phyloP scores from a whole-genome alignment of 2,888 invertebrate genomes.

The Brachylomia viminalis region DNA sequence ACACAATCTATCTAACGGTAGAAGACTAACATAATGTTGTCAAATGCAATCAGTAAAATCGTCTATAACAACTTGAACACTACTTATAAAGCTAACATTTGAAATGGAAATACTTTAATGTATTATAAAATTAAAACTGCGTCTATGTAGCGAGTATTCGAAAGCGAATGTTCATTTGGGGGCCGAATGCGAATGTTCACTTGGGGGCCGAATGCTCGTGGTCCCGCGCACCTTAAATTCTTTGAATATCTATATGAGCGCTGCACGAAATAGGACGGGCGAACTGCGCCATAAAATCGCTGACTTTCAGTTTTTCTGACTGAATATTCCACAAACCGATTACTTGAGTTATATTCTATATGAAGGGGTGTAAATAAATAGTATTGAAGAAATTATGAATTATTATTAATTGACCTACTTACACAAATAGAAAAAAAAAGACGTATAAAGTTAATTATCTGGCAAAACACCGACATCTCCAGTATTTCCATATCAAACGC shows the following conservation, averaged over 20 bases:
- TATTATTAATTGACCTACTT: not conserved
- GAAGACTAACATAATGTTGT: slow-evolving; percentile 74
- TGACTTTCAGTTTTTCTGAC: not conserved
- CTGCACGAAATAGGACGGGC: not conserved
- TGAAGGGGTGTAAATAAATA: not conserved
- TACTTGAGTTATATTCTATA: not conserved
- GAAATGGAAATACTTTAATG: slow-evolving; percentile 42
- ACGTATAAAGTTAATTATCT: not conserved
- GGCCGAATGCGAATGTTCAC: slow-evolving; percentile 6
- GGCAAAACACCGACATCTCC: not conserved
- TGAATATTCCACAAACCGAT: not conserved
- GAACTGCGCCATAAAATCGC: not conserved
- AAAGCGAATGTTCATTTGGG: not conserved
- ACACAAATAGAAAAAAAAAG: not conserved
- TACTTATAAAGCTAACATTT: slow-evolving; percentile 52
- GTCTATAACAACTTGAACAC: slow-evolving; percentile 62
- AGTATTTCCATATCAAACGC: slow-evolving; percentile 57
- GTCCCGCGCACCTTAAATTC: not conserved
- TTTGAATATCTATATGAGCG: not conserved
- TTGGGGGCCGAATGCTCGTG: not conserved
- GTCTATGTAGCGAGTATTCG: not conserved
- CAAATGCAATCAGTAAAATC: slow-evolving; percentile 78
- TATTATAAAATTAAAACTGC: not conserved
- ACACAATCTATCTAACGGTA: slow-evolving; percentile 82
- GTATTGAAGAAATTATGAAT: not conserved